Evolutionary conservation across 2,113 vertebrate species (phyloP), one percentile per base, ranked within the genome.

Genomic region (Serilophus lunatus): DNA sequence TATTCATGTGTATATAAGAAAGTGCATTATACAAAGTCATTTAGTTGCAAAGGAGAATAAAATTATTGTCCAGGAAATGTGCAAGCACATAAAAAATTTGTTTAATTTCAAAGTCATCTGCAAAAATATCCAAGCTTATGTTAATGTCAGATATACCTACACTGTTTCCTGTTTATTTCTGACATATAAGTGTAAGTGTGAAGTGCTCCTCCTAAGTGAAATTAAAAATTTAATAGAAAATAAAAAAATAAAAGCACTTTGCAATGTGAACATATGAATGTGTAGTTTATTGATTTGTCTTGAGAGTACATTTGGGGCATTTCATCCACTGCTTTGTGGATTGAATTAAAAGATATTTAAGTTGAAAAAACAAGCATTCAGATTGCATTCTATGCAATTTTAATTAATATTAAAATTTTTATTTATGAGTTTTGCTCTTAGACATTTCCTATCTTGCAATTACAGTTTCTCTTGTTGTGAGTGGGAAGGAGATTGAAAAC

Each of bases 81-180:
- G 87, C 56, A 89, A 76, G 9, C 26, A 38, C 31, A 51, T 66
- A 71, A 91, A 90, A 29, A 64, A 74, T 45, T 51, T 75, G 29
- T 90, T 96, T 66, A 49, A 19, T 96, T 92, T 97, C 18, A 72
- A 97, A 93, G 57, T 81, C 84, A 70, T 29, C 42, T 81, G 45
- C 12, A 72, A 20, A 77, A 65, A 5, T 80, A 38, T 65, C 42
- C 31, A 50, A 74, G 12, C 4, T 71, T 82, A 65, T 57, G 24
- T 54, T 94, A 28, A 26, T 14, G 7, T 83, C 49, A 65, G 12
- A 40, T n/a, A 22, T 75, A 66, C 7, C 47, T 76, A 56, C 42
- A 40, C 13, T 54, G 19, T 24, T 85, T 86, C 31, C 12, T 94
- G 24, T 69, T 91, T 49, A 63, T 81, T 86, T 90, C 68, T 47